phyloP scores from a whole-genome alignment of 2,113 vertebrate species.

The mouse (Mus musculus) region GRCm39 chr7:46591001-46591500 shows the following conservation, averaged over 20 bases:
- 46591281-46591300: background rate
- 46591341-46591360: background rate
- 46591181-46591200: background rate
- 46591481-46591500: background rate
- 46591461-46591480: background rate
- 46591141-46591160: conserved; percentile 25
- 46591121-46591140: conserved; percentile 7
- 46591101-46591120: background rate
- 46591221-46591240: background rate
- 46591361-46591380: background rate
- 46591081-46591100: background rate
- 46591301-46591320: background rate
- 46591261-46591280: background rate
- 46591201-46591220: conserved; percentile 25
- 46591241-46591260: conserved; percentile 15
- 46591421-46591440: background rate
- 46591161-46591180: background rate
- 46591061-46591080: conserved; percentile 39
- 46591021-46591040: conserved; percentile 41
- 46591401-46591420: background rate
- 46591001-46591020: background rate
- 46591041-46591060: background rate
- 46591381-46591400: background rate
- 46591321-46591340: background rate
- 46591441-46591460: background rate